Evolutionary conservation across 2,888 invertebrate species (phyloP), one percentile per base, ranked within the genome.

Genomic region (Caenorhabditis sp.): DNA sequence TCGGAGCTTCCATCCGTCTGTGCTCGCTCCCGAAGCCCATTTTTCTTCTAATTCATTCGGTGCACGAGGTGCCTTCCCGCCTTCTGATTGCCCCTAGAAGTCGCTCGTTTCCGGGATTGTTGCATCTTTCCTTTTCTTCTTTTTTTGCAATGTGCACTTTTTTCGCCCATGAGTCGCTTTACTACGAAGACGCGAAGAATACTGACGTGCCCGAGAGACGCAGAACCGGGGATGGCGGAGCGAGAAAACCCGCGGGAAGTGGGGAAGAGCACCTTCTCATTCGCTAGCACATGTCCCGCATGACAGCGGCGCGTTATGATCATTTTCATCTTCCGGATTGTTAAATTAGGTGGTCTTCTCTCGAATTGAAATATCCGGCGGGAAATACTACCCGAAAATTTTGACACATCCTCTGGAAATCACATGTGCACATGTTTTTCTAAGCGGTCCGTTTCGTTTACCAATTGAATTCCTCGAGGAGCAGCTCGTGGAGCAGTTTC

Each of bases 241-340:
- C 32, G 37, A 55, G 46, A 48, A 39, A 65, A 39, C 46, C 46
- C 65, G 46, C 65, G 55, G 63, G 53, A 63, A 35, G 63, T 3
- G 7, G 39, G 17, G 53, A 52, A 43, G 22, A 27, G 32, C 53
- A 46, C 46, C 46, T 56, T 66, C 65, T 66, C 65, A 46, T 53
- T 56, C 37, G 20, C 46, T 53, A n/a, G 41, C 62, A 62, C 62
- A 62, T 62, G 62, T 65, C 65, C 39, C 35, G 46, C 48, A 55
- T 55, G 65, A 55, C 46, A 50, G 46, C 56, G 46, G 48, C 66
- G 55, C 65, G 65, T 66, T 66, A 56, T 66, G 56, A 66, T 66
- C 37, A 48, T 45, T 46, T 48, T 56, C 55, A 56, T 66, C 50
- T 20, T 9, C 39, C n/a, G n/a, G n/a, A n/a, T n/a, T n/a, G n/a